Evolutionary conservation across 1,140 invertebrate genomes (phyloP).

Genomic region (Anoplolepis gracilipes): DNA sequence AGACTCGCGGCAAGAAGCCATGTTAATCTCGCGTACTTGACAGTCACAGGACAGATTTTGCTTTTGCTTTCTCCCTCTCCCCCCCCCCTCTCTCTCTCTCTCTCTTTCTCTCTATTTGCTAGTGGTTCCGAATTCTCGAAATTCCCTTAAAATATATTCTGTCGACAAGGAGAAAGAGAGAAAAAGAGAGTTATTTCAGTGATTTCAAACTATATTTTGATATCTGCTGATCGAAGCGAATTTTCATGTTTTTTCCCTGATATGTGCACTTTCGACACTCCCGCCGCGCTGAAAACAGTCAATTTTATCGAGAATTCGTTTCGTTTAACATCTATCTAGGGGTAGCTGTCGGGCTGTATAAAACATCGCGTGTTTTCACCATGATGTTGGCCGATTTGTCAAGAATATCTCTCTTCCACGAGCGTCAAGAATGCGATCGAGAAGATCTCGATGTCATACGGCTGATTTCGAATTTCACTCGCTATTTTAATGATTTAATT

Average conservation of each 20-base stretch:
- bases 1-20: constrained; percentile 56
- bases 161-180: neutral
- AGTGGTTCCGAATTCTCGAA: constrained; percentile 36
- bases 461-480: neutral
- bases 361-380: constrained; percentile 19
- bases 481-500: constrained; percentile 72
- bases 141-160: constrained; percentile 6
- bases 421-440: neutral
- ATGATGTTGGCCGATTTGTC: constrained; percentile 14
- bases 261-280: neutral
- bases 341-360: neutral
- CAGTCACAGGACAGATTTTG: constrained; percentile 34
- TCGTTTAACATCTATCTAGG: constrained; percentile 18
- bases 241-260: neutral
- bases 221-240: constrained; percentile 20
- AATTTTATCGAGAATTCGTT: constrained; percentile 35
- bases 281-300: neutral
- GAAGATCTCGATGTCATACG: constrained; percentile 9
- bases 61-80: neutral
- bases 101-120: constrained; percentile 11
- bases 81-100: neutral
- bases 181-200: neutral
- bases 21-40: constrained; percentile 50
- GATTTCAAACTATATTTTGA: neutral
- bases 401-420: constrained; percentile 16